Base-by-base conservation (phyloP, 2,797 vertebrate genomes). In the Lycodopsis pacificus region DNA sequence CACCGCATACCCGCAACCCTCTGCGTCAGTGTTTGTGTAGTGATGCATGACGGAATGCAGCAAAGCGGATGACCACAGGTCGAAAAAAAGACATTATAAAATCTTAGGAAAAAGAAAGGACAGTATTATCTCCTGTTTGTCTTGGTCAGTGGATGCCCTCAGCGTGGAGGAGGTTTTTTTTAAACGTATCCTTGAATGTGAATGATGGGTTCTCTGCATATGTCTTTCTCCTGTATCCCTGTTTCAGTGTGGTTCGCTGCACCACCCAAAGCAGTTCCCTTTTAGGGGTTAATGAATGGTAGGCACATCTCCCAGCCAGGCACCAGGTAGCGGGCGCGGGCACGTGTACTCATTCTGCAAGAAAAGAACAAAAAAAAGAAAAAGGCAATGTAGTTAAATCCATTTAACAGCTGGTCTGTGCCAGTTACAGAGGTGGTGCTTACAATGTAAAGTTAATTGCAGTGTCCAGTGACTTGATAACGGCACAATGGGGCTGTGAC, bases 341-440 rank as follows among this genome's bases (percentile, higher is more conserved):
- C 94, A 96, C 0, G 93, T 94, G 62, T 95, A 96, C 74, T 96
- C 95, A 79, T 93, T 96, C 95, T 96, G 93, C 61, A 74, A 81
- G 72, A 65, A 48, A 65, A 59, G 44, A 70, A 63, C 19, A 77
- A 40, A 72, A 32, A 49, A 44, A 51, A 44, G 14, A 53, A 63
- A 57, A 27, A 70, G 34, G 83, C 62, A 78, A 76, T 68, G 65
- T 54, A 80, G 71, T 88, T 75, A 85, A 77, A 65, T 79, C 30
- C 65, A 79, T 82, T 76, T 70, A 86, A 83, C 85, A 89, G 88
- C 82, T 81, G 82, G 76, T 70, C 57, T 79, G 54, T 25, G 38
- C 54, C 68, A 65, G 34, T 74, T 69, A 46, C 80, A 80, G 69
- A 81, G 77, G 75, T 84, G 88, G 81, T 82, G 83, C 76, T 83